These are phyloP conservation scores for Tachyglossus aculeatus DNA, from an alignment of 2,797 vertebrate genomes.

Conservation along the genomic window DNA sequence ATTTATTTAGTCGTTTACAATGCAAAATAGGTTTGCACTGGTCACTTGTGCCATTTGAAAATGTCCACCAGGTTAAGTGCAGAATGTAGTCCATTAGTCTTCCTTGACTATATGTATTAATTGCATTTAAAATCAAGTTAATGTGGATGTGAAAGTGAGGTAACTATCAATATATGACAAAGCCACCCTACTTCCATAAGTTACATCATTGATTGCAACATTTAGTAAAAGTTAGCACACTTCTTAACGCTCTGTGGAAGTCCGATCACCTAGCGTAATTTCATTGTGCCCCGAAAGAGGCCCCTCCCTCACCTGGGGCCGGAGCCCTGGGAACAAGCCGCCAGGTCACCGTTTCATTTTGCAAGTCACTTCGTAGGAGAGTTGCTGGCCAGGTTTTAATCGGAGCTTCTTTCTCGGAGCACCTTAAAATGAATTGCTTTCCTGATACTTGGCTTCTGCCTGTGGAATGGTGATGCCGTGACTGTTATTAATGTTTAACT, in stretches of 20 bases:
- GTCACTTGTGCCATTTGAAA: constrained; percentile 90
- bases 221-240: constrained; percentile 83
- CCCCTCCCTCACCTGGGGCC: constrained; percentile 24
- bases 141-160: constrained; percentile 97
- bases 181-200: constrained; percentile 82
- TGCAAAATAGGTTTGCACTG: constrained; percentile 95
- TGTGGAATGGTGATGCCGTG: constrained; percentile 46
- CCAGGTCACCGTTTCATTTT: constrained; percentile 32
- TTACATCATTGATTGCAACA: constrained; percentile 86
- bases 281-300: constrained; percentile 60
- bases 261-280: constrained; percentile 67
- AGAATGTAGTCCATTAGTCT: constrained; percentile 97
- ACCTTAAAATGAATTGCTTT: constrained; percentile 60
- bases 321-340: not conserved
- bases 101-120: constrained; percentile 98
- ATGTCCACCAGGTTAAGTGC: constrained; percentile 96
- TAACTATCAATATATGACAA: constrained; percentile 95
- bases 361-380: constrained; percentile 23
- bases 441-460: constrained; percentile 55
- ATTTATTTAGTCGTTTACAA: constrained; percentile 99
- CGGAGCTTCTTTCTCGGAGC: constrained; percentile 9
- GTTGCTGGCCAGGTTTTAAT: constrained; percentile 40
- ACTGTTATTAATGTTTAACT: constrained; percentile 64
- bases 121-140: constrained; percentile 99
- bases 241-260: constrained; percentile 70